Evolutionary conservation across 23 tunicate species (phyloP).

Genomic region (Styela clava): DNA sequence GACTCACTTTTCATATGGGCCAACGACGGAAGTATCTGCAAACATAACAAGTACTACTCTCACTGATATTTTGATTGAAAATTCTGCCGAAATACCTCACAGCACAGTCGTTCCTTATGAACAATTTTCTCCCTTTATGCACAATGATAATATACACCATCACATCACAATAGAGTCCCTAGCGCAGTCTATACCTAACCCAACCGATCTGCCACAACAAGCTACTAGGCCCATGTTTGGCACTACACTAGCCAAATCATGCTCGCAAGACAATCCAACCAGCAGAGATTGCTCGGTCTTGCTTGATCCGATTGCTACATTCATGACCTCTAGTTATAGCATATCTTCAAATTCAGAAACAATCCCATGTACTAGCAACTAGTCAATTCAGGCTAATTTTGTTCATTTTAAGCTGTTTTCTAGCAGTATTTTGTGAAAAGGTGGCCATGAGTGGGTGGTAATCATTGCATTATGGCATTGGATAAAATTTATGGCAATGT

Average conservation of each 20-base stretch:
- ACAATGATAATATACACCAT: not conserved
- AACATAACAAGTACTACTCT: not conserved
- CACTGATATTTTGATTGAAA: not conserved
- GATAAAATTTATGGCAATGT: too few relatives aligned
- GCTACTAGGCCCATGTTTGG: not conserved
- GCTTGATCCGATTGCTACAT: conserved; percentile 25
- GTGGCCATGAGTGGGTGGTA: too few relatives aligned
- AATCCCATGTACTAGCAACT: conserved; percentile 1
- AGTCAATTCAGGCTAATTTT: too few relatives aligned
- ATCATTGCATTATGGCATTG: too few relatives aligned
- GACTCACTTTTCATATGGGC: not conserved
- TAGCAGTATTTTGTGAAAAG: too few relatives aligned
- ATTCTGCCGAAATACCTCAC: not conserved
- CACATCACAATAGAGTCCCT: not conserved
- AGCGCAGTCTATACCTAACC: not conserved
- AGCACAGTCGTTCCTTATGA: not conserved
- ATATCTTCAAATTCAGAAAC: conserved; percentile 6
- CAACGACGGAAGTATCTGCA: not conserved
- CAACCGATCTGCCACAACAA: not conserved
- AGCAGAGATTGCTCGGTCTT: not conserved
- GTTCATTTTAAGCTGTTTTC: too few relatives aligned
- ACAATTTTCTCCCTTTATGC: not conserved
- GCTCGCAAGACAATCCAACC: not conserved
- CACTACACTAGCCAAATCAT: not conserved
- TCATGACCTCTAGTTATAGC: conserved; percentile 10